Base-by-base conservation (phyloP, 1,140 invertebrate genomes). In the Geopemphigus sp. region DNA sequence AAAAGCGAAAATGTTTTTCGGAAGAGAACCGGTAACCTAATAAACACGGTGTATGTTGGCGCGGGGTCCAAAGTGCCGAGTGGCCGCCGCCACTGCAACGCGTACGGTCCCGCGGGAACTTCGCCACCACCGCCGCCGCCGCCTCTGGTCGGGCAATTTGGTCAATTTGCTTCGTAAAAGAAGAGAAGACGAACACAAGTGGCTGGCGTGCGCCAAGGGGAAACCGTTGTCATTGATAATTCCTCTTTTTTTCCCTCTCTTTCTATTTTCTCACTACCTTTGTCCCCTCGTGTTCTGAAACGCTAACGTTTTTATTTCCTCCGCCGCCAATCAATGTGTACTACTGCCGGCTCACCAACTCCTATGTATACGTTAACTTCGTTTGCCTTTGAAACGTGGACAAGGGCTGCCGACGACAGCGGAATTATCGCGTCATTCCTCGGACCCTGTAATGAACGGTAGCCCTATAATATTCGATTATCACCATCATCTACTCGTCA, bases 161-260 rank as follows among this genome's bases (percentile, higher is more conserved):
- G 74, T 78, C 74, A 78, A 78, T 78, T 78, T 78, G 74, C 74
- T 78, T 19, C 56, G 57, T 78, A 50, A 78, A 78, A 63, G 57
- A 78, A 76, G 56, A 59, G 29, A 61, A 76, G 70, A 56, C 29
- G 19, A 78, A 78, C 74, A 26, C 57, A 50, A 74, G 72, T 57
- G 53, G 54, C 68, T 29, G 45, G 66, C 22, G 45, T 17, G 19
- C 32, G 56, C 54, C 57, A n/a, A 59, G 74, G 74, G 66, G 56
- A 78, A 78, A 78, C 74, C 74, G 74, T 78, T 78, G 74, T 78
- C 74, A 78, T 78, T 78, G 74, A 78, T 78, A 78, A 78, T 78
- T 78, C 74, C 57, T 78, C 54, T 61, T 63, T 29, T 24, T 50
- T 22, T 59, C 17, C 26, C 29, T 61, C 14, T 74, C 39, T 59